Evolutionary conservation across 2,797 vertebrate genomes (phyloP).

Genomic region (Thaleichthys pacificus): DNA sequence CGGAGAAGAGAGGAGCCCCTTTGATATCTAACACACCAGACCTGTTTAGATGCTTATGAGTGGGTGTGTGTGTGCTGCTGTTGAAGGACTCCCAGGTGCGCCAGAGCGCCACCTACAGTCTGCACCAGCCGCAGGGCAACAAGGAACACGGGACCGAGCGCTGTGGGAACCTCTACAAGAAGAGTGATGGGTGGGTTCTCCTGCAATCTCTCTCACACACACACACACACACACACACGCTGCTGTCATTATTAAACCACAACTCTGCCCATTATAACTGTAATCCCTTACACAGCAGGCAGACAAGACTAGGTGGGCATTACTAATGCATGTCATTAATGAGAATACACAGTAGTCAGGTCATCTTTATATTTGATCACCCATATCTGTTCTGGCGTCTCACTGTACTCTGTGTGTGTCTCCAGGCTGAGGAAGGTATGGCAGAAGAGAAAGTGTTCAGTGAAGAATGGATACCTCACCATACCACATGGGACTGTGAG

Average conservation of each 20-base stretch:
- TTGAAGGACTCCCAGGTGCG: constrained; percentile 90
- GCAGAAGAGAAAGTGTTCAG: constrained; percentile 98
- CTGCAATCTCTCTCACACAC: background rate
- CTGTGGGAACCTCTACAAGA: constrained; percentile 91
- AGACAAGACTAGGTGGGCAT: background rate
- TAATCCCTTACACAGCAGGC: background rate
- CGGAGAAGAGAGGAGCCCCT: no score
- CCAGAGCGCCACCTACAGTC: constrained; percentile 92
- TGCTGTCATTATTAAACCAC: background rate
- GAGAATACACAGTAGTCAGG: background rate
- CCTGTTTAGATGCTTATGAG: background rate
- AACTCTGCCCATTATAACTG: background rate
- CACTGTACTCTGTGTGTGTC: constrained; percentile 59
- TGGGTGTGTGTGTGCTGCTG: constrained; percentile 2
- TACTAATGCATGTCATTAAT: constrained; percentile 12
- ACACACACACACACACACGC: constrained; percentile 5
- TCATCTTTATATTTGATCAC: constrained; percentile 10
- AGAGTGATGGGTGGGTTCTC: constrained; percentile 89
- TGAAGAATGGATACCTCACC: constrained; percentile 98
- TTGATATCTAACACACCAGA: no score
- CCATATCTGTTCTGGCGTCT: background rate
- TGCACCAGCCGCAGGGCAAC: constrained; percentile 98
- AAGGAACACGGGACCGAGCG: constrained; percentile 96
- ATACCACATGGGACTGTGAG: constrained; percentile 98
- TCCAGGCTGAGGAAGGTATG: constrained; percentile 88